Evolutionary conservation across 2,888 invertebrate species (phyloP).

Genomic region (Ennomos quercinarius): DNA sequence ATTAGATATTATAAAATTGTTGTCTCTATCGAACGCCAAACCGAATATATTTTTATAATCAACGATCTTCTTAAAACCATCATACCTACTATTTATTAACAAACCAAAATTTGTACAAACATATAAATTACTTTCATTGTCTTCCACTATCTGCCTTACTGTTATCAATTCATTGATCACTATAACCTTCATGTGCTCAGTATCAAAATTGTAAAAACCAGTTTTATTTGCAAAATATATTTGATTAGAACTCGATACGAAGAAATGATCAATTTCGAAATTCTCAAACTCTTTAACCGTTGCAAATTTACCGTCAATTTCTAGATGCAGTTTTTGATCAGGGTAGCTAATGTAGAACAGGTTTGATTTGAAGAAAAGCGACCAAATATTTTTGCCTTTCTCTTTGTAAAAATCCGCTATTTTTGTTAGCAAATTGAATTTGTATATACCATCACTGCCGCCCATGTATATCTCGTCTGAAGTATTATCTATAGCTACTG

Average conservation of each 20-base stretch:
- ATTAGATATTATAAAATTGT: conserved; percentile 65
- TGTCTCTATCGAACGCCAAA: conserved; percentile 64
- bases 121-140: conserved; percentile 60
- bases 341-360: conserved; percentile 70
- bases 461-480: conserved; percentile 66
- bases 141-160: conserved; percentile 67
- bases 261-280: conserved; percentile 65
- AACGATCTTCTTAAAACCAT: conserved; percentile 53
- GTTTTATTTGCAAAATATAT: conserved; percentile 66
- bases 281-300: conserved; percentile 61
- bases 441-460: conserved; percentile 70
- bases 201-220: conserved; percentile 61
- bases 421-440: conserved; percentile 63
- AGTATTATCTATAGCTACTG: conserved; percentile 60
- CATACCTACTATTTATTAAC: conserved; percentile 41
- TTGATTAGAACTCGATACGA: conserved; percentile 43
- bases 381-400: conserved; percentile 65
- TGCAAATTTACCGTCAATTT: conserved; percentile 62
- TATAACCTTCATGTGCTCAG: conserved; percentile 37
- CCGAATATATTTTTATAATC: conserved; percentile 60
- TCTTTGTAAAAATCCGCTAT: conserved; percentile 64
- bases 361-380: conserved; percentile 59
- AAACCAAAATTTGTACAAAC: conserved; percentile 65
- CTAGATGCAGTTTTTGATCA: conserved; percentile 63
- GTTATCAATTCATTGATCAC: conserved; percentile 55